These are phyloP conservation scores for Danio choprae DNA, from an alignment of 2,797 vertebrate genomes.

Conservation along the genomic window DNA sequence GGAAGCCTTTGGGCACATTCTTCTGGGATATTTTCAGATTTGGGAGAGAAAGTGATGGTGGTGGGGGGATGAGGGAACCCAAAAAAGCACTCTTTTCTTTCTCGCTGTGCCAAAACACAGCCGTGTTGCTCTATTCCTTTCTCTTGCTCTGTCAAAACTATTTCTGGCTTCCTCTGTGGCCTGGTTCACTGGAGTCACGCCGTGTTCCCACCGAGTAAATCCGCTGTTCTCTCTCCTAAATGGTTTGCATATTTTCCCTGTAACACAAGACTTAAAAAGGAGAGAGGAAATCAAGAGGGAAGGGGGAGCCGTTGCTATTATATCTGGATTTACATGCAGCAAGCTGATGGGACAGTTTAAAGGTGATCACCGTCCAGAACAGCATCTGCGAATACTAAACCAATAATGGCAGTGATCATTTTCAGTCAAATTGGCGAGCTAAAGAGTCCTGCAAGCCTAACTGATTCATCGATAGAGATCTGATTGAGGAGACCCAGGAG, in stretches of 20 bases:
- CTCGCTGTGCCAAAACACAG: constrained; percentile 59
- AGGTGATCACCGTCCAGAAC: constrained; percentile 16
- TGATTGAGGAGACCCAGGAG: constrained; percentile 41
- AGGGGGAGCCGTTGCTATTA: constrained; percentile 55
- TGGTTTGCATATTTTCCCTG: constrained; percentile 82
- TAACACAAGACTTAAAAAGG: constrained; percentile 77
- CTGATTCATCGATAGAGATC: constrained; percentile 30
- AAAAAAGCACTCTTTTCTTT: constrained; percentile 49
- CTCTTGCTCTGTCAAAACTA: constrained; percentile 78
- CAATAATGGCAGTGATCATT: constrained; percentile 19
- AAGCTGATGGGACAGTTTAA: constrained; percentile 48
- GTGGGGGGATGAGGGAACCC: no score
- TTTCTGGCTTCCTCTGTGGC: constrained; percentile 83
- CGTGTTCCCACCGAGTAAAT: constrained; percentile 81
- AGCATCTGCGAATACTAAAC: neutral
- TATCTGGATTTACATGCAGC: constrained; percentile 61
- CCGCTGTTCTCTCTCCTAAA: constrained; percentile 78
- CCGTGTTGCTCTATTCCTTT: constrained; percentile 59
- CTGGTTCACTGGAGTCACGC: constrained; percentile 77
- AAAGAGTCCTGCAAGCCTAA: constrained; percentile 19
- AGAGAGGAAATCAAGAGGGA: constrained; percentile 63
- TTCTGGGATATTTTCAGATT: constrained; percentile 58
- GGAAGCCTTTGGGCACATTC: constrained; percentile 48
- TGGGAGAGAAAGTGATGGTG: constrained; percentile 12
- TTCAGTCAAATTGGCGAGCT: neutral